A percentile compares a stretch with the other conserved stretches of the same genome.
Conservation (phyloP, 2,797 vertebrate species). For the Myotis pilosus region DNA sequence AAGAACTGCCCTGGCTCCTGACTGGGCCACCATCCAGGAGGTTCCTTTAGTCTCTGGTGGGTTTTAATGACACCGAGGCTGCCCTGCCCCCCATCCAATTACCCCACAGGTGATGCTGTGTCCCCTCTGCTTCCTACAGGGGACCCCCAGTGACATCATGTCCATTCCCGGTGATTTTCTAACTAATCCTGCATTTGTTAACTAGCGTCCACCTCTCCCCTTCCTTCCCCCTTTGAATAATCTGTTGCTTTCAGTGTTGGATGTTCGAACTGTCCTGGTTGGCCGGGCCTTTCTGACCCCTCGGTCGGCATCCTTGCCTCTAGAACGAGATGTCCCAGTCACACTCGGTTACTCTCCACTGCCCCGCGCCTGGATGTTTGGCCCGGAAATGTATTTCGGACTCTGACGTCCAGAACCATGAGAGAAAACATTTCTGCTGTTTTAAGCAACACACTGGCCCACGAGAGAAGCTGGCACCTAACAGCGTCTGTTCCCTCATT, state of each 20-base stretch:
- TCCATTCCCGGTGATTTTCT: neutral
- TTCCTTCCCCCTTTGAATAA: neutral
- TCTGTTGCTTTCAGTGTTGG: neutral
- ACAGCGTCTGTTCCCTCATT: neutral
- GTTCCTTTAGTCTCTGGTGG: neutral
- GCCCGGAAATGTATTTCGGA: neutral
- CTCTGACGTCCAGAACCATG: neutral
- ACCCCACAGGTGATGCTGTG: neutral
- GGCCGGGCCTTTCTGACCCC: neutral
- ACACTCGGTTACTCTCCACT: neutral
- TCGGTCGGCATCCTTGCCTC: neutral
- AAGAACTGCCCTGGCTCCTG: accelerated
- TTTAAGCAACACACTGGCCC: neutral
- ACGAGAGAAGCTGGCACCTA: neutral
- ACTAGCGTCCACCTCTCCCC: neutral
- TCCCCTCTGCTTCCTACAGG: neutral
- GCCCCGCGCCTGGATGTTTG: neutral
- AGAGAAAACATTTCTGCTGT: neutral
- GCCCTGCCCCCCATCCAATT: neutral
- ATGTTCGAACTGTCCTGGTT: neutral
- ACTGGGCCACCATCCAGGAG: neutral
- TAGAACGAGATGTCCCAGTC: neutral
- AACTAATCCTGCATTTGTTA: neutral
- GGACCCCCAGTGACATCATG: accelerated
- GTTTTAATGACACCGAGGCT: neutral